phyloP scores from a whole-genome alignment of 2,797 vertebrate genomes.

The Hippoglossus hippoglossus region DNA sequence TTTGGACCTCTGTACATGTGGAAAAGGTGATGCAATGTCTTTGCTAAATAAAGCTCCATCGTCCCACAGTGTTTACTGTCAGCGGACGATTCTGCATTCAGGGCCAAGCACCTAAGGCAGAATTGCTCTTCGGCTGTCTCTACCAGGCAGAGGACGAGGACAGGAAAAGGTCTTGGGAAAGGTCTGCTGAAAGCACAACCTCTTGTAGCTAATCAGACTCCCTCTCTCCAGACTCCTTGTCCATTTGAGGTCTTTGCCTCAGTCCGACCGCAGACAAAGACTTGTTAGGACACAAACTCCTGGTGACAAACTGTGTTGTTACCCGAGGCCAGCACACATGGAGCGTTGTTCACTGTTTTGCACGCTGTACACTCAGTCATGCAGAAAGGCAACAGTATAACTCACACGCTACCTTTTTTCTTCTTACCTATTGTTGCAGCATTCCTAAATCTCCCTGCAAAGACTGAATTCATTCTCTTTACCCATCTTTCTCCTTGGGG shows the following conservation, averaged over 20 bases:
- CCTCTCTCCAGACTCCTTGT: constrained; percentile 21
- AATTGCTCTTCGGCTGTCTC: constrained; percentile 47
- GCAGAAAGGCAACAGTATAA: constrained; percentile 26
- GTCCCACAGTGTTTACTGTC: constrained; percentile 17
- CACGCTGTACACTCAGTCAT: constrained; percentile 27
- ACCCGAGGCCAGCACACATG: constrained; percentile 21
- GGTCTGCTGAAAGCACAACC: constrained; percentile 56
- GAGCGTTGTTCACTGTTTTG: constrained; percentile 7
- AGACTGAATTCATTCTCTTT: constrained; percentile 9
- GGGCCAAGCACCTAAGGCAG: constrained; percentile 26
- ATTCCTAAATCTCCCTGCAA: background rate
- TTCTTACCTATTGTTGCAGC: background rate
- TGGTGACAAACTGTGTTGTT: constrained; percentile 50
- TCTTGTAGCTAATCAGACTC: constrained; percentile 61
- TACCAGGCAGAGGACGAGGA: constrained; percentile 25
- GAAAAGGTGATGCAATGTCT: too few species aligned
- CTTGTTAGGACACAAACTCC: constrained; percentile 50
- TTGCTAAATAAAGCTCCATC: too few species aligned
- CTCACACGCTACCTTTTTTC: constrained; percentile 14
- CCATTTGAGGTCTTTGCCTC: constrained; percentile 50
- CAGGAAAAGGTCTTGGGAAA: constrained; percentile 58
- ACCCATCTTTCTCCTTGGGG: background rate
- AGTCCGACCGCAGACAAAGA: constrained; percentile 48
- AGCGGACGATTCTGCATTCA: constrained; percentile 37
- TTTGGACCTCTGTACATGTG: background rate